phyloP scores from a whole-genome alignment of 2,797 vertebrate species.

The Ataeniobius toweri region DNA sequence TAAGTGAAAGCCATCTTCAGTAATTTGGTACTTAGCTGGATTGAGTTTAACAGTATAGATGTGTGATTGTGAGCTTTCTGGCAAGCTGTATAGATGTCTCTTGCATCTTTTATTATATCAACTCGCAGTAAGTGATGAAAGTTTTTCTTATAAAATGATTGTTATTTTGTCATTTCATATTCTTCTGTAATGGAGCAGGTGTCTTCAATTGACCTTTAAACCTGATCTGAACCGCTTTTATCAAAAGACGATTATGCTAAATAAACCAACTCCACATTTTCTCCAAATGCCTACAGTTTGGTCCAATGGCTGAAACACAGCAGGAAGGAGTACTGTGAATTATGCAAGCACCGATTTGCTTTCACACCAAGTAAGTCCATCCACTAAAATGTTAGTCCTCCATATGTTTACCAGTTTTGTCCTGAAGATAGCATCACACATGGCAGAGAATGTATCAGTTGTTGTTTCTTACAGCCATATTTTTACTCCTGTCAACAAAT shows the following conservation, averaged over 20 bases:
- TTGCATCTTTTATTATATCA: too few species aligned
- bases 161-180: neutral
- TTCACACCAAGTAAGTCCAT: slow-evolving; percentile 99
- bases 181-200: neutral
- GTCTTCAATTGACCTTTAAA: neutral
- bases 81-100: too few species aligned
- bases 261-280: neutral
- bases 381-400: slow-evolving; percentile 13
- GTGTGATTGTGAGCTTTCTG: too few species aligned
- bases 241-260: neutral
- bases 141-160: too few species aligned
- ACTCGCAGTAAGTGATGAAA: too few species aligned
- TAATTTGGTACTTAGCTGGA: too few species aligned
- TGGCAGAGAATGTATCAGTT: neutral
- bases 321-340: slow-evolving; percentile 99
- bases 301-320: slow-evolving; percentile 99
- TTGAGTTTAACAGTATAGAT: too few species aligned
- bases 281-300: slow-evolving; percentile 86
- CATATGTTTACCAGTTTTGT: neutral
- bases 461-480: neutral
- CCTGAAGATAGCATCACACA: neutral
- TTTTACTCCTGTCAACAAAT: neutral
- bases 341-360: slow-evolving; percentile 99
- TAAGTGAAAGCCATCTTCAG: too few species aligned
- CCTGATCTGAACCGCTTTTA: neutral